phyloP scores from a whole-genome alignment of 2,797 vertebrate species.

The Hapalemur alaotrensis region DNA sequence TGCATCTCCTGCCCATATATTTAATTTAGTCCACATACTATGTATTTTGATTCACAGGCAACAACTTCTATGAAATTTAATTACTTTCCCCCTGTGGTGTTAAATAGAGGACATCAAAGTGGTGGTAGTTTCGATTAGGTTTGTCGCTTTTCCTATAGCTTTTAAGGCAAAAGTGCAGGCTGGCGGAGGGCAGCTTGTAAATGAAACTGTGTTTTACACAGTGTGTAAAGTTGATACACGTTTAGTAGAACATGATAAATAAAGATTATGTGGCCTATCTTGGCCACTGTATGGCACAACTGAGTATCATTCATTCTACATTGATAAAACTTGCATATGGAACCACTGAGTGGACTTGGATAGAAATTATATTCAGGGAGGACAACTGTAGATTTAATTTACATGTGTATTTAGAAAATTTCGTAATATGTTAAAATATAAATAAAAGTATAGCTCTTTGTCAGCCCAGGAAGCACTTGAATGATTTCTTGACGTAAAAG shows the following conservation, averaged over 20 bases:
- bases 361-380: not conserved
- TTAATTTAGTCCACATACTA: conserved; percentile 35
- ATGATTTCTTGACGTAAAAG: conserved; percentile 15
- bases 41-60: conserved; percentile 41
- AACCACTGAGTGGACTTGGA: not conserved
- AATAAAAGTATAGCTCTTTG: conserved; percentile 16
- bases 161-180: not conserved
- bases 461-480: not conserved
- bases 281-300: not conserved
- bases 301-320: not conserved
- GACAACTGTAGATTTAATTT: not conserved
- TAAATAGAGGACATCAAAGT: conserved; percentile 32
- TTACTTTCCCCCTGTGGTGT: not conserved
- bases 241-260: conserved; percentile 25
- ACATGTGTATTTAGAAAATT: conserved; percentile 13
- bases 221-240: not conserved
- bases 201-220: not conserved
- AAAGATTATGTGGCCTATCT: not conserved
- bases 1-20: not conserved
- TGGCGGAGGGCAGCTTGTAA: conserved; percentile 7
- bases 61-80: conserved; percentile 50
- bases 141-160: not conserved
- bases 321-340: not conserved
- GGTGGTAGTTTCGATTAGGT: not conserved
- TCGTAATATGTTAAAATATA: not conserved